Evolutionary conservation across 2,113 vertebrate species (phyloP).

Genomic region (Chaetodon trifascialis): DNA sequence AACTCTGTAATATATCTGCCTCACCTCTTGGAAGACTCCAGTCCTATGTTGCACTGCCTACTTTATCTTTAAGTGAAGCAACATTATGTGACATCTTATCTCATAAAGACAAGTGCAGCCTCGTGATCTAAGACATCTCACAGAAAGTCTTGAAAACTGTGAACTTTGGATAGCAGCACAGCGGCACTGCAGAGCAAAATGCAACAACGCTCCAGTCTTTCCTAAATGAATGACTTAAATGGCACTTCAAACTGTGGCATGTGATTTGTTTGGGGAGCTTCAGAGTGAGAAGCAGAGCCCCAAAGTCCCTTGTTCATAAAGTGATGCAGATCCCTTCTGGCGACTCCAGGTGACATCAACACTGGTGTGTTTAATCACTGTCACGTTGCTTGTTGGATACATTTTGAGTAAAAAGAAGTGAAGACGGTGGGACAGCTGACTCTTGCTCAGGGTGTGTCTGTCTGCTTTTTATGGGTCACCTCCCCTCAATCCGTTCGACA

Average conservation of each 20-base stretch:
- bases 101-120: too few relatives aligned
- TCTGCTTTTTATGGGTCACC: slow-evolving; percentile 76
- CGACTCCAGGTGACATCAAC: too few relatives aligned
- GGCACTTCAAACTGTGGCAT: not conserved
- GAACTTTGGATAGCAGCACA: too few relatives aligned
- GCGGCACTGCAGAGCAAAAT: not conserved
- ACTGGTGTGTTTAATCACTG: not conserved
- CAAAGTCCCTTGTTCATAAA: not conserved
- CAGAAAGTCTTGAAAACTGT: not conserved
- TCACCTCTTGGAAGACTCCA: too few relatives aligned
- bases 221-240: not conserved
- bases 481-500: slow-evolving; percentile 62
- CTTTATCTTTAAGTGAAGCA: too few relatives aligned
- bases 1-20: too few relatives aligned
- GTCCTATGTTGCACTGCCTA: too few relatives aligned
- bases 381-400: not conserved
- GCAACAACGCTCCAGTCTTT: not conserved
- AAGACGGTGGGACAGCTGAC: slow-evolving; percentile 13
- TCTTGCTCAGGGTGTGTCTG: slow-evolving; percentile 51
- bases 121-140: too few relatives aligned
- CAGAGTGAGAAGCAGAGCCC: not conserved
- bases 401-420: slow-evolving; percentile 3
- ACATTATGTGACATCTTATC: too few relatives aligned
- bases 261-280: not conserved
- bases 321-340: not conserved